phyloP scores from a whole-genome alignment of 2,888 invertebrate species.

The Parapristionchus giblindavisi region DNA sequence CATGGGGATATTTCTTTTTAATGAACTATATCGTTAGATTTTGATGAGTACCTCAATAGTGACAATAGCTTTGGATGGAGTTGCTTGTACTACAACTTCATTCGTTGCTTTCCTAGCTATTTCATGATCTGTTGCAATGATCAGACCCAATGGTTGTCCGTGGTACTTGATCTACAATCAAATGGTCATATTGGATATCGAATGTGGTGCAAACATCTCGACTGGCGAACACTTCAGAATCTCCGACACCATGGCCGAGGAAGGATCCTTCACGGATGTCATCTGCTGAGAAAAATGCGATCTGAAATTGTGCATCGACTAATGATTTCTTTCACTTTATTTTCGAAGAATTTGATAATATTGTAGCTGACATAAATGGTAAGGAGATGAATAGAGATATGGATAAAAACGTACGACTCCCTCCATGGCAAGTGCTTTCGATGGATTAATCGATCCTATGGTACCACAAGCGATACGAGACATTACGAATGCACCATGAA shows the following conservation, averaged over 20 bases:
- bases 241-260: conserved; percentile 77
- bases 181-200: neutral
- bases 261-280: conserved; percentile 81
- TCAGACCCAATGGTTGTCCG: conserved; percentile 70
- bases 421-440: conserved; percentile 78
- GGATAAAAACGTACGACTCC: conserved; percentile 76
- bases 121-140: conserved; percentile 77
- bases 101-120: conserved; percentile 85
- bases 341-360: neutral
- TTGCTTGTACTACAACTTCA: conserved; percentile 77
- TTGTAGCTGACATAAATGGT: neutral
- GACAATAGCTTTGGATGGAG: conserved; percentile 77
- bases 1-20: neutral
- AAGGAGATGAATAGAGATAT: neutral
- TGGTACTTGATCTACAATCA: conserved; percentile 73
- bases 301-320: neutral
- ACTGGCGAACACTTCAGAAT: conserved; percentile 85
- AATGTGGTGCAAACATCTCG: conserved; percentile 75
- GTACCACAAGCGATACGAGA: conserved; percentile 73
- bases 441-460: conserved; percentile 76
- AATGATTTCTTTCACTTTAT: neutral
- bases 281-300: conserved; percentile 82
- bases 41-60: conserved; percentile 86
- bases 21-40: conserved; percentile 21
- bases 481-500: conserved; percentile 83